Percentiles rank a stretch among this genome's conserved stretches.
These are phyloP conservation scores for Furcifer pardalis DNA, from an alignment of 2,797 vertebrate species.

Conservation along the genomic window DNA sequence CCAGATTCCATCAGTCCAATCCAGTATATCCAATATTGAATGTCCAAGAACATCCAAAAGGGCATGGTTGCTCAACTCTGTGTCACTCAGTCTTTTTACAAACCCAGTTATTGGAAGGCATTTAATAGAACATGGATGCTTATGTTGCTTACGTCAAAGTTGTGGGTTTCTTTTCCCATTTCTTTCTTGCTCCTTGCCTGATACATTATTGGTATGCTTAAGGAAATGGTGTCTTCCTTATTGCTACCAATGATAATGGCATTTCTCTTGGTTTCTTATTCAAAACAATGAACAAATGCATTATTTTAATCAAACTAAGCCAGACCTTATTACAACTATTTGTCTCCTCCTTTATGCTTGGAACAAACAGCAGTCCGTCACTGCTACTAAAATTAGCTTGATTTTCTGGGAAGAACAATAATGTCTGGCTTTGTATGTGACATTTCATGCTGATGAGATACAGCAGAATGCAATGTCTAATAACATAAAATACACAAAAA, in stretches of 20 bases:
- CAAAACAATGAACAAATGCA: background rate
- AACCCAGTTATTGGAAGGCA: no score
- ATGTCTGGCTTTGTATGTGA: conserved; percentile 62
- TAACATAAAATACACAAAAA: conserved; percentile 18
- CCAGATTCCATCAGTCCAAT: background rate
- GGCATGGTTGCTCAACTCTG: background rate
- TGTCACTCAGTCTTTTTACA: background rate
- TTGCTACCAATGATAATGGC: background rate
- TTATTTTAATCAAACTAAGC: background rate
- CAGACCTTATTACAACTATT: conserved; percentile 20
- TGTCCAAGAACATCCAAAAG: background rate
- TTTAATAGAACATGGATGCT: background rate
- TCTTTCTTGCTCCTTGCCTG: background rate
- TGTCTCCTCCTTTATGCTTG: background rate
- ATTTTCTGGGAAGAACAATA: conserved; percentile 57
- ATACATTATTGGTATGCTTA: background rate
- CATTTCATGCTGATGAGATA: conserved; percentile 38
- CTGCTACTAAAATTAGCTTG: conserved; percentile 63
- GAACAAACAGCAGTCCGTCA: conserved; percentile 16
- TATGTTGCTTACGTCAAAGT: background rate
- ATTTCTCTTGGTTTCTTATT: conserved; percentile 3
- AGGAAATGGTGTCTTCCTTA: background rate
- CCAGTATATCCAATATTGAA: background rate
- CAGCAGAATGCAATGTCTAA: conserved; percentile 23
- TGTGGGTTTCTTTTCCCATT: background rate